A percentile compares a stretch with the other conserved stretches of the same genome.
Conservation (phyloP, 2,113 vertebrate species). For the Gallinago paraguaiae region DNA sequence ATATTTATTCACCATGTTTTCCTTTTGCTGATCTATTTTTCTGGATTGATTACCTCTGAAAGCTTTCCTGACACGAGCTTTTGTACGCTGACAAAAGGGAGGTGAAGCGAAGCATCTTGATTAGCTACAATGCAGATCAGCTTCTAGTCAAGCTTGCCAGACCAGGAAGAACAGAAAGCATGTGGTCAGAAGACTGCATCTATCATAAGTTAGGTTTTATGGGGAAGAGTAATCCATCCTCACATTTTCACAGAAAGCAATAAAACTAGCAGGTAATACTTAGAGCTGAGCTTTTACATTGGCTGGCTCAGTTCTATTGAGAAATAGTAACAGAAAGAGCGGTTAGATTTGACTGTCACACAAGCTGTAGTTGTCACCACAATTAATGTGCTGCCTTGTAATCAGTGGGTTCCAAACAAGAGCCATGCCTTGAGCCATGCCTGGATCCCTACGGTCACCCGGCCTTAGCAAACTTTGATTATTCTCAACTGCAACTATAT, state of each 20-base stretch:
- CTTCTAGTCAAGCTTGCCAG: neutral
- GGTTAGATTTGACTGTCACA: neutral
- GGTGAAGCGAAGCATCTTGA: constrained; percentile 35
- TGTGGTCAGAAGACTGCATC: neutral
- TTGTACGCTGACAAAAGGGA: constrained; percentile 49
- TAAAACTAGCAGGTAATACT: neutral
- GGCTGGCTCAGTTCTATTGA: neutral
- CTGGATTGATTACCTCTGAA: constrained; percentile 64
- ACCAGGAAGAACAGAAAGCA: neutral
- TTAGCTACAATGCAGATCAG: constrained; percentile 29
- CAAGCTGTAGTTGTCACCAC: neutral
- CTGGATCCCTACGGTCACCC: neutral
- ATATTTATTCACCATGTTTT: constrained; percentile 62
- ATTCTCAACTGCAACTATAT: neutral
- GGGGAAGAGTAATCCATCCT: neutral
- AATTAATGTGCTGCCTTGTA: neutral
- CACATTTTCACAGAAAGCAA: constrained; percentile 6
- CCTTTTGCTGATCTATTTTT: constrained; percentile 37
- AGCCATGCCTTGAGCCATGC: neutral
- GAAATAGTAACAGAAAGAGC: neutral
- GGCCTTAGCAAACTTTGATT: neutral
- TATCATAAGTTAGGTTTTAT: neutral
- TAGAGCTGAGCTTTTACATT: neutral
- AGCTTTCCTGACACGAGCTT: constrained; percentile 59
- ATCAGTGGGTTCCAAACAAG: neutral